phyloP scores from a whole-genome alignment of 1,140 invertebrate genomes.

The Trinorchestia longiramus region DNA sequence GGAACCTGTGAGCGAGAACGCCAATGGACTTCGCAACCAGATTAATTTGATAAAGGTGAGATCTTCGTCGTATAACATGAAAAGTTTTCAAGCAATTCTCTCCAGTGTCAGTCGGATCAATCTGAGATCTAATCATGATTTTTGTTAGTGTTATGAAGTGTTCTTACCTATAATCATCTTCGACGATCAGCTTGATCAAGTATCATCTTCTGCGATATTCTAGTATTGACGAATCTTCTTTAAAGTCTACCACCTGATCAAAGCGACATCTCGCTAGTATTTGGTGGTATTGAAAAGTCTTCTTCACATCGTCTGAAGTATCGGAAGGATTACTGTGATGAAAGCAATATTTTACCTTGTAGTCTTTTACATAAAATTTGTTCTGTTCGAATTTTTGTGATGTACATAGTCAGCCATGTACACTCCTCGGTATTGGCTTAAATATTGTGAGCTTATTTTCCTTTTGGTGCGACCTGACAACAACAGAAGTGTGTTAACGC shows the following conservation, averaged over 20 bases:
- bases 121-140: neutral
- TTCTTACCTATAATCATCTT: neutral
- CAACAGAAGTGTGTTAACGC: neutral
- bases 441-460: neutral
- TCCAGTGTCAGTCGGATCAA: neutral
- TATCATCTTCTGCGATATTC: neutral
- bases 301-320: neutral
- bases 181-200: neutral
- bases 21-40: conserved; percentile 89
- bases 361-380: too few species aligned
- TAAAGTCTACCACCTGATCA: neutral
- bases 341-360: neutral
- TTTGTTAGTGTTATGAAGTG: neutral
- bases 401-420: too few species aligned
- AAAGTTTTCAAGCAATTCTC: neutral
- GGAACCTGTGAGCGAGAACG: conserved; percentile 87
- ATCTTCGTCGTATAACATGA: neutral
- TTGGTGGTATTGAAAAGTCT: neutral
- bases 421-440: neutral
- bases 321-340: neutral
- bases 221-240: neutral
- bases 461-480: neutral
- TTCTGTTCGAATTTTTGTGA: too few species aligned
- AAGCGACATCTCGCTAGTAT: neutral
- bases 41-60: conserved; percentile 87